Evolutionary conservation across 2,113 vertebrate species (phyloP).

Genomic region (Xyrauchen texanus): DNA sequence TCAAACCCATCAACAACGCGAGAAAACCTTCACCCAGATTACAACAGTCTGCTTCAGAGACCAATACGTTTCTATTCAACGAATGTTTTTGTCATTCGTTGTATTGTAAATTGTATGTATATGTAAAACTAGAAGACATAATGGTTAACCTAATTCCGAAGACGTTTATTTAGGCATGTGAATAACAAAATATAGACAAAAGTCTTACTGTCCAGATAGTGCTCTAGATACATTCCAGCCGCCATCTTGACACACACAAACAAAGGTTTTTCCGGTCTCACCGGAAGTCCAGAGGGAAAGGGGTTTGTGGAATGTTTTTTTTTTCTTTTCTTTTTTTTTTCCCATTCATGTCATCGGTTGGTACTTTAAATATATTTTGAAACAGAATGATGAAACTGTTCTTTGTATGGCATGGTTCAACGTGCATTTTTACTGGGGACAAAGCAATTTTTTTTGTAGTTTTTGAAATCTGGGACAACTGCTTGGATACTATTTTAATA

Average conservation of each 20-base stretch:
- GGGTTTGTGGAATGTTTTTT: no score
- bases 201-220: constrained; percentile 65
- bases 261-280: constrained; percentile 52
- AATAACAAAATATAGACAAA: constrained; percentile 26
- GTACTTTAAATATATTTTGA: neutral
- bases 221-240: constrained; percentile 67
- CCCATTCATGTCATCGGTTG: neutral
- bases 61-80: neutral
- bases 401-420: no score
- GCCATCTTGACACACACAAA: constrained; percentile 65
- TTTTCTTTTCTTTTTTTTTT: no score
- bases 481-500: no score
- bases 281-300: constrained; percentile 8
- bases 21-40: neutral
- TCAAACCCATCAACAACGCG: neutral
- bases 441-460: no score
- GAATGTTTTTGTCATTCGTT: neutral
- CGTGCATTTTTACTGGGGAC: no score
- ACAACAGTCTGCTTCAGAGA: neutral
- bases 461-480: no score
- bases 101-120: neutral
- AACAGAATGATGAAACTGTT: neutral
- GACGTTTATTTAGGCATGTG: neutral
- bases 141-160: neutral
- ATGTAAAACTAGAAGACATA: constrained; percentile 1